A percentile compares a stretch with the other conserved stretches of the same genome.
Evolutionary conservation across 1,140 invertebrate genomes (phyloP).

Genomic region (Pantala flavescens): DNA sequence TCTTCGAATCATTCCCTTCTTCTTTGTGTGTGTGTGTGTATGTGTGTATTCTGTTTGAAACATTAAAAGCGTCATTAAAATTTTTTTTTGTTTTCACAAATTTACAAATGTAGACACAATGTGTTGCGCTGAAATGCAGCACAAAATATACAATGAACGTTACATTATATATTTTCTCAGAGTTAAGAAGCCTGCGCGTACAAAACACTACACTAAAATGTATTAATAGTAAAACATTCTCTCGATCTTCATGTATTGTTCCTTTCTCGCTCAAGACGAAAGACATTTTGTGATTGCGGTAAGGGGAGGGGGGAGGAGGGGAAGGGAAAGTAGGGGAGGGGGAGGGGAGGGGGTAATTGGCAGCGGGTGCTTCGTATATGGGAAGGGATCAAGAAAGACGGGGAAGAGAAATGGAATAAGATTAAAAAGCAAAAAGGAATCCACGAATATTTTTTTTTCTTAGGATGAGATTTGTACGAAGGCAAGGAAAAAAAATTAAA

Average conservation of each 20-base stretch:
- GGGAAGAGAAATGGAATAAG: background rate
- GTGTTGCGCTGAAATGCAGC: background rate
- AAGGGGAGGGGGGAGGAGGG: background rate
- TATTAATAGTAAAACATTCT: slow-evolving; percentile 11
- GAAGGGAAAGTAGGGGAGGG: background rate
- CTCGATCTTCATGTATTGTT: background rate
- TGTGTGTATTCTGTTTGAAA: background rate
- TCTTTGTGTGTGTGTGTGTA: no score
- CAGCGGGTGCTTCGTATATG: background rate
- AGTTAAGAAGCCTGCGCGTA: background rate
- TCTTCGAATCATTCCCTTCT: background rate
- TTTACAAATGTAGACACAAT: slow-evolving; percentile 4
- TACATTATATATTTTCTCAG: background rate
- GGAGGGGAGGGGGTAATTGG: background rate
- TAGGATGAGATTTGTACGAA: background rate
- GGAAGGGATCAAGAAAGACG: background rate
- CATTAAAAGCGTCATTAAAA: background rate
- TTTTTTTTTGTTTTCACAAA: slow-evolving; percentile 5
- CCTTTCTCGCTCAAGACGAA: background rate
- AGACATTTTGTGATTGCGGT: background rate
- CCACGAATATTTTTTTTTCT: background rate
- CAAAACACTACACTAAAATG: slow-evolving; percentile 3
- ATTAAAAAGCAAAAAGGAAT: background rate
- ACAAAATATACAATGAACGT: slow-evolving; percentile 3
- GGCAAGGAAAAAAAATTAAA: background rate